Conservation (phyloP, 2,888 invertebrate species). For the Drosophila algonquin region DNA sequence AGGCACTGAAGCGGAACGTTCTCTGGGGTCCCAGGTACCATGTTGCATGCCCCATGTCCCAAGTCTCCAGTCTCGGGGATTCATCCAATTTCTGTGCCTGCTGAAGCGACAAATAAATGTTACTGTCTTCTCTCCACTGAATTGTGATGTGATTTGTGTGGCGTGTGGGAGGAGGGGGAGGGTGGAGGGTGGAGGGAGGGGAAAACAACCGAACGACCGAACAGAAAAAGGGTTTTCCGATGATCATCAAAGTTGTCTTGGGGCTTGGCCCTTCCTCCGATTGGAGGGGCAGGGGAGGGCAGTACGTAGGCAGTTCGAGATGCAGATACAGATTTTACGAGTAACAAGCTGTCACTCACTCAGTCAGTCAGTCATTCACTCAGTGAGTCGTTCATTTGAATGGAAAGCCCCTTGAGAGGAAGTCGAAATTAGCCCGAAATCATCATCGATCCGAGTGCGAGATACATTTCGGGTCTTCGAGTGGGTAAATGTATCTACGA, state of each 20-base stretch:
- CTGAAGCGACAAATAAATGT: conserved; percentile 74
- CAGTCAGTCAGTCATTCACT: conserved; percentile 25
- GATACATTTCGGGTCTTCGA: not conserved
- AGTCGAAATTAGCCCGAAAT: conserved; percentile 44
- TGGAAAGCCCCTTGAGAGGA: conserved; percentile 25
- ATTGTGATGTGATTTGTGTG: conserved; percentile 11
- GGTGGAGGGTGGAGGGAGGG: too few relatives aligned
- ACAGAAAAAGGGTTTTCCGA: conserved; percentile 9
- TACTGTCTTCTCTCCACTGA: conserved; percentile 41
- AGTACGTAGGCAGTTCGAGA: conserved; percentile 2
- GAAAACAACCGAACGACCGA: conserved; percentile 52
- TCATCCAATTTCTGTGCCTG: conserved; percentile 58
- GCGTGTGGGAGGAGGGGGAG: conserved; percentile 3
- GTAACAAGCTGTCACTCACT: conserved; percentile 41
- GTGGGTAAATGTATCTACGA: conserved; percentile 22
- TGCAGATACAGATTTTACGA: not conserved
- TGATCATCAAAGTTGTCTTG: conserved; percentile 35
- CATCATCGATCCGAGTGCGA: not conserved
- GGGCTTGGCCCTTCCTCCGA: conserved; percentile 24
- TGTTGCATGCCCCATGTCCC: too few relatives aligned
- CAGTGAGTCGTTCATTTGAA: conserved; percentile 4
- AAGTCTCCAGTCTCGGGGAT: not conserved
- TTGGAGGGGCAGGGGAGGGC: not conserved
- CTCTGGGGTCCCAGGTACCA: conserved; percentile 5
- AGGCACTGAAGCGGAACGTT: conserved; percentile 66